Percentiles rank a stretch among this genome's conserved stretches.
phyloP scores from a whole-genome alignment of 2,113 vertebrate genomes.

The Pavo muticus region DNA sequence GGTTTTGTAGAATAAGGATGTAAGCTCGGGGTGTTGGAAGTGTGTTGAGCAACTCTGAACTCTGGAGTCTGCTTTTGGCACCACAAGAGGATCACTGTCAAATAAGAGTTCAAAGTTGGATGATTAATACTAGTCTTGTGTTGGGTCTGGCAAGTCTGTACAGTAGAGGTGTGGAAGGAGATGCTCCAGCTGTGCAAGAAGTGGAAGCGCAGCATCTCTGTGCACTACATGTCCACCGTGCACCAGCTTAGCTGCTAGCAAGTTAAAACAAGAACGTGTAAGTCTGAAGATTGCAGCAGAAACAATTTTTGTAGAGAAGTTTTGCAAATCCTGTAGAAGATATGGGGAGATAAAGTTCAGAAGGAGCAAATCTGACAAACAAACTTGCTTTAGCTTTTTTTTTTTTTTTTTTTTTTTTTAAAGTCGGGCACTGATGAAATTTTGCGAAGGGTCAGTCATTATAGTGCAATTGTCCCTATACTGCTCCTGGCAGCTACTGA shows the following conservation, averaged over 20 bases:
- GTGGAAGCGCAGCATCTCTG: neutral
- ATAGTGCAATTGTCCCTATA: neutral
- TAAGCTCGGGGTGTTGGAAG: neutral
- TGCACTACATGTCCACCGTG: fast-evolving
- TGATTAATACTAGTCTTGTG: neutral
- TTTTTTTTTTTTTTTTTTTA: neutral
- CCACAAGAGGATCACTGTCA: neutral
- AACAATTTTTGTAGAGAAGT: neutral
- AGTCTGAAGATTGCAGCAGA: neutral
- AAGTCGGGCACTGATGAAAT: neutral
- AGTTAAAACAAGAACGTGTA: neutral
- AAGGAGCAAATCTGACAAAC: neutral
- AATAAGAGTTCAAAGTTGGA: neutral
- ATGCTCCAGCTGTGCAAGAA: neutral
- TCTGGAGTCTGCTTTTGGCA: neutral
- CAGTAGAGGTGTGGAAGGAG: neutral
- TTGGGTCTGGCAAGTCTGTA: neutral
- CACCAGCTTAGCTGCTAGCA: neutral
- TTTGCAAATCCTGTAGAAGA: neutral
- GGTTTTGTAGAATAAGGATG: neutral
- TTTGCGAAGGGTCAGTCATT: conserved; percentile 5
- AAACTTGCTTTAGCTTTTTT: neutral
- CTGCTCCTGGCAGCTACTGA: neutral
- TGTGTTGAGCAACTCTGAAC: neutral
- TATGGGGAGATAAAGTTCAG: neutral